A percentile compares a stretch with the other conserved stretches of the same genome.
Evolutionary conservation across 2,113 vertebrate species (phyloP).

Genomic region (Ellobius talpinus): DNA sequence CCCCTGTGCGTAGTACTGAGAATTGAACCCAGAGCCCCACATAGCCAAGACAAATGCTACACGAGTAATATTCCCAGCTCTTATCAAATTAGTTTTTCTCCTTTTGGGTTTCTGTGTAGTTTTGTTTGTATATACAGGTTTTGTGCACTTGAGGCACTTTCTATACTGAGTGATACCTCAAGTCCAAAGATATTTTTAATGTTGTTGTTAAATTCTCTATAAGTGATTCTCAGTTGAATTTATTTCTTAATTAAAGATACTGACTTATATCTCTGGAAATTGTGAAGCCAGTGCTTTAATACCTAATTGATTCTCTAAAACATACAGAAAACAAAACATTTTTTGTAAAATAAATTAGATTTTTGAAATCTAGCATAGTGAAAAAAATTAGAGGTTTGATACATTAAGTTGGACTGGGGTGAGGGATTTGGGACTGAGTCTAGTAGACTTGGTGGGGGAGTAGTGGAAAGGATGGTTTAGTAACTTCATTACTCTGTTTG

Average conservation of each 20-base stretch:
- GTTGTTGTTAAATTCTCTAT: background rate
- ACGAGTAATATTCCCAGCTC: no score
- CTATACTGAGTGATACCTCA: background rate
- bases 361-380: background rate
- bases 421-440: background rate
- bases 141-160: background rate
- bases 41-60: background rate
- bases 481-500: conserved; percentile 46
- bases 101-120: background rate
- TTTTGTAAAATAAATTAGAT: background rate
- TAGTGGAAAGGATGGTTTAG: background rate
- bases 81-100: background rate
- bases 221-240: background rate
- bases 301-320: background rate
- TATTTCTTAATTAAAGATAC: background rate
- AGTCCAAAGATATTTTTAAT: background rate
- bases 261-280: conserved; percentile 3
- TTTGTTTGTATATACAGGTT: background rate
- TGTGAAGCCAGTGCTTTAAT: background rate
- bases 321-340: background rate
- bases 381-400: background rate
- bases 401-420: background rate
- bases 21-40: background rate
- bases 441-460: background rate
- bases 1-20: background rate